Conservation (phyloP, 2,888 invertebrate genomes). For the Apodemia hepburni region DNA sequence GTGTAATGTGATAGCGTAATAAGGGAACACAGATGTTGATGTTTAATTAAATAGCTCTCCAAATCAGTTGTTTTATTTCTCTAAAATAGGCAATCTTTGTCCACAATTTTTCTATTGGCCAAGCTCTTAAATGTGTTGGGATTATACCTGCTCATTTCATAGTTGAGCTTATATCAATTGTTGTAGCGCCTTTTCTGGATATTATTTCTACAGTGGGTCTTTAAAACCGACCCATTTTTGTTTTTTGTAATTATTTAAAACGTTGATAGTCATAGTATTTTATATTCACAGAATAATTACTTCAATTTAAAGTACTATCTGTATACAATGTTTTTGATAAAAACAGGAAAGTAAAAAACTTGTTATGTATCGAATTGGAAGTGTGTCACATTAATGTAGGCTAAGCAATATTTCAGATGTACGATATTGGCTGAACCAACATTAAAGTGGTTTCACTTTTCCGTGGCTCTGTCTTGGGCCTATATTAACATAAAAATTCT, state of each 20-base stretch:
- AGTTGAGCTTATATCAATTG: too few relatives aligned
- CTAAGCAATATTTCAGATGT: constrained; percentile 2
- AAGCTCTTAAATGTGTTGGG: too few relatives aligned
- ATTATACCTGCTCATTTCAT: too few relatives aligned
- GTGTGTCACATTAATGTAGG: constrained; percentile 4
- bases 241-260: background rate
- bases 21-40: too few relatives aligned
- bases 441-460: constrained; percentile 16
- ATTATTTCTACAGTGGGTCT: background rate
- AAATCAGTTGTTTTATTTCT: too few relatives aligned
- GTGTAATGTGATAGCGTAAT: too few relatives aligned
- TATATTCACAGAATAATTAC: background rate
- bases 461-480: background rate
- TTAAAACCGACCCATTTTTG: background rate
- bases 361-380: constrained; percentile 3
- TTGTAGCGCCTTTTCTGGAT: too few relatives aligned
- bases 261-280: background rate
- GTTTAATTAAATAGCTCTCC: too few relatives aligned
- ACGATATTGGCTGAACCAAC: background rate
- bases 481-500: constrained; percentile 6
- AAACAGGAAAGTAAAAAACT: constrained; percentile 1
- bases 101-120: too few relatives aligned
- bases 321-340: background rate
- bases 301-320: background rate
- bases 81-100: too few relatives aligned